phyloP scores from a whole-genome alignment of 2,797 vertebrate species.

The Dermochelys coriacea region DNA sequence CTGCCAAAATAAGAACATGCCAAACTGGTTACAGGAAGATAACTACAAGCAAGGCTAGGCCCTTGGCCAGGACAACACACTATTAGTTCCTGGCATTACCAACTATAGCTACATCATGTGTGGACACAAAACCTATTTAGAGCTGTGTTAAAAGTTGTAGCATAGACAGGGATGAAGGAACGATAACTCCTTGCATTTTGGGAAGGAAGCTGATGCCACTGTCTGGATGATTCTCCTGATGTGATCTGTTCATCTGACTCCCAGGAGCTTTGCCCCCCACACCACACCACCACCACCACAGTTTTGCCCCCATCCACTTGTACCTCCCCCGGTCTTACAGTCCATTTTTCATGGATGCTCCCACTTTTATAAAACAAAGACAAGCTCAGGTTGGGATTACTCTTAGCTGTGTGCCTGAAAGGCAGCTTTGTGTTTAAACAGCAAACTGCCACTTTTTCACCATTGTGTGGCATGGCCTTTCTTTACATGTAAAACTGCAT shows the following conservation, averaged over 20 bases:
- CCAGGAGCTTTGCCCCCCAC: constrained; percentile 29
- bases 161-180: constrained; percentile 1
- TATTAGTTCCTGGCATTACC: constrained; percentile 22
- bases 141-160: constrained; percentile 14
- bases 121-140: constrained; percentile 44
- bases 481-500: constrained; percentile 63
- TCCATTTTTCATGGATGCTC: constrained; percentile 60
- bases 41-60: background rate
- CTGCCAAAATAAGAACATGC: background rate
- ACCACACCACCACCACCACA: background rate
- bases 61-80: constrained; percentile 17
- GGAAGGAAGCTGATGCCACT: background rate
- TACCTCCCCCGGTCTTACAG: constrained; percentile 27
- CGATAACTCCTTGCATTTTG: background rate
- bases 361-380: constrained; percentile 73
- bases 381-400: constrained; percentile 65
- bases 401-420: constrained; percentile 56
- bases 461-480: background rate
- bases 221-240: background rate
- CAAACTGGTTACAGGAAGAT: constrained; percentile 25
- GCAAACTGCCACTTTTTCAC: constrained; percentile 54
- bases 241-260: background rate
- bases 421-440: constrained; percentile 69
- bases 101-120: constrained; percentile 21
- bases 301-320: background rate